Evolutionary conservation across 2,113 vertebrate genomes (phyloP).

Genomic region (Anser brachyrhynchus): DNA sequence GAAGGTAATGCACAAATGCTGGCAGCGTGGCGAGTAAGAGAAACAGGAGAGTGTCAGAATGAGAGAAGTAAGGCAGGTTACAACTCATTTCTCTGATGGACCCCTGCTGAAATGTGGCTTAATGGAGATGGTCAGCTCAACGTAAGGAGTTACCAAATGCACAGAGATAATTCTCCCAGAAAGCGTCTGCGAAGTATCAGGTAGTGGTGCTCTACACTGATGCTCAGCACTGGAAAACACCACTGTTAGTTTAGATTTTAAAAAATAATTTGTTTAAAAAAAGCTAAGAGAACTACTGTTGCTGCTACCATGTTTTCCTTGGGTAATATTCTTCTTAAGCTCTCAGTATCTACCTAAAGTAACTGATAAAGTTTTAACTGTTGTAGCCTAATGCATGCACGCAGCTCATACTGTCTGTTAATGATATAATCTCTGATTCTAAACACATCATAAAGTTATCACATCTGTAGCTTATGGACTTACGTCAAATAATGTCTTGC

Average conservation of each 20-base stretch:
- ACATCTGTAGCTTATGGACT: background rate
- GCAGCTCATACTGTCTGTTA: background rate
- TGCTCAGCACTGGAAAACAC: background rate
- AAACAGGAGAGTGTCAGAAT: background rate
- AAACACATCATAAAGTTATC: background rate
- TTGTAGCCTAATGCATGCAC: background rate
- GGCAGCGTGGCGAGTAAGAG: background rate
- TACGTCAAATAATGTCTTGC: slow-evolving; percentile 35
- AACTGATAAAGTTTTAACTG: background rate
- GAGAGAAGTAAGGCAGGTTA: background rate
- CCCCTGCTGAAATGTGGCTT: background rate
- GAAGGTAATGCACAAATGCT: background rate
- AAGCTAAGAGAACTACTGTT: background rate
- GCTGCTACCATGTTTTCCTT: background rate
- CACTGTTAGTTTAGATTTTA: background rate
- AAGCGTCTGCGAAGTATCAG: background rate
- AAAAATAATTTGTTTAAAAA: background rate
- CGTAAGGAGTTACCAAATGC: background rate
- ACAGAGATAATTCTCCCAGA: background rate
- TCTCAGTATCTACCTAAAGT: background rate
- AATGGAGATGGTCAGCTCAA: background rate
- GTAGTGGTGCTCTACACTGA: background rate
- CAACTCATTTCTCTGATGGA: background rate
- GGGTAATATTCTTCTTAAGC: background rate
- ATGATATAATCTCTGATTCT: background rate